A percentile compares a stretch with the other conserved stretches of the same genome.
These are phyloP conservation scores for Actinopyga echinites DNA, from an alignment of 53 echinoderm and acorn worm genomes.

Conservation along the genomic window DNA sequence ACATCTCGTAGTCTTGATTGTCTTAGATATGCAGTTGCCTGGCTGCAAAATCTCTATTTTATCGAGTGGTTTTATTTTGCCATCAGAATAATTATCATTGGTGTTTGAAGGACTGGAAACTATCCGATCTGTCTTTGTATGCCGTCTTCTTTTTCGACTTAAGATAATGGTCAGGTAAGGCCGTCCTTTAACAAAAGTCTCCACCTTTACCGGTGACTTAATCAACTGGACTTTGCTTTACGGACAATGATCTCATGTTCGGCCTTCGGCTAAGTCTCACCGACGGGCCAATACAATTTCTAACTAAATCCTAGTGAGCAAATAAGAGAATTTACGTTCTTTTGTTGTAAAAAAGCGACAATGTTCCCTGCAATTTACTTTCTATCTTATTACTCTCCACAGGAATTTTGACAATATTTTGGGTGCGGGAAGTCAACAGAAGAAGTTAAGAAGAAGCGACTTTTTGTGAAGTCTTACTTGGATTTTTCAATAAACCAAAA, in stretches of 20 bases:
- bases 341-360: no score
- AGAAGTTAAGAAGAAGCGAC: no score
- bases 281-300: no score
- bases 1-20: not conserved
- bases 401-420: no score
- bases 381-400: no score
- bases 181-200: not conserved
- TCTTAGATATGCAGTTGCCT: not conserved
- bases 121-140: not conserved
- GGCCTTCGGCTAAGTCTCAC: no score
- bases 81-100: conserved; percentile 21
- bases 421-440: no score
- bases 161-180: conserved; percentile 20
- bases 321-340: no score
- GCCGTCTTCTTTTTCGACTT: not conserved
- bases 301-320: no score
- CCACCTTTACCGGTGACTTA: not conserved
- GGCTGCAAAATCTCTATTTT: not conserved
- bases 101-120: conserved; percentile 11
- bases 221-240: no score
- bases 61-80: not conserved
- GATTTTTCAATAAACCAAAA: not conserved
- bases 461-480: not conserved
- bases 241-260: not conserved
- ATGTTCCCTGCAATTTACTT: no score